Evolutionary conservation across 2,113 vertebrate genomes (phyloP).

Genomic region (Hydrochoerus hydrochaeris): DNA sequence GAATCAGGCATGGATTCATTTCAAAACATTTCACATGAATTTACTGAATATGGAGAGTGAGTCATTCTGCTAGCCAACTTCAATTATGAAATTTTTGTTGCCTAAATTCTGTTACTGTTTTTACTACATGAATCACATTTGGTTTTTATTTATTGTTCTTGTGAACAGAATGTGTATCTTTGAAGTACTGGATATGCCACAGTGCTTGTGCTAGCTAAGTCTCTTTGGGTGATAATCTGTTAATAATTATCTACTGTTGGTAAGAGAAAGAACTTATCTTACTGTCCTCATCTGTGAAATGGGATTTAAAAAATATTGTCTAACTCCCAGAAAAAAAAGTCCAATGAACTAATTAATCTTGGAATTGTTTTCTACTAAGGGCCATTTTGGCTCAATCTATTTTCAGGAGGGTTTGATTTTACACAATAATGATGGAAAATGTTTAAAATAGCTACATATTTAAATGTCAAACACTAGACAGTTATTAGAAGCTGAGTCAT

Average conservation of each 20-base stretch:
- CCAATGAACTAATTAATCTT: slow-evolving; percentile 51
- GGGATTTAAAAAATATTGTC: slow-evolving; percentile 29
- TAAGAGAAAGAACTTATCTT: neutral
- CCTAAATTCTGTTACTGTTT: slow-evolving; percentile 13
- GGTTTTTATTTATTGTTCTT: slow-evolving; percentile 59
- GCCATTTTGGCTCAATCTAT: slow-evolving; percentile 20
- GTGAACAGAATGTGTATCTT: neutral
- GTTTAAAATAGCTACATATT: slow-evolving; percentile 58
- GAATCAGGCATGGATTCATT: neutral
- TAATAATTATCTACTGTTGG: neutral
- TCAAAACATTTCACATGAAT: neutral
- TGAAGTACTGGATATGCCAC: neutral
- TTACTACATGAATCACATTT: slow-evolving; percentile 43
- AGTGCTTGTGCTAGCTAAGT: neutral
- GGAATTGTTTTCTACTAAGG: slow-evolving; percentile 1
- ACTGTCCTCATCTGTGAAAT: slow-evolving; percentile 60
- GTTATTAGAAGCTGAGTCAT: neutral
- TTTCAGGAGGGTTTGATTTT: neutral
- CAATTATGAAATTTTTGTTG: slow-evolving; percentile 15
- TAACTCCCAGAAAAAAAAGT: slow-evolving; percentile 40
- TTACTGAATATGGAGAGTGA: neutral
- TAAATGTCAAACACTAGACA: slow-evolving; percentile 30
- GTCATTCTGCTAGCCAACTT: neutral
- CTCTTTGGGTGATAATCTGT: slow-evolving; percentile 33
- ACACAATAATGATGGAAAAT: slow-evolving; percentile 1